phyloP scores from a whole-genome alignment of 2,797 vertebrate species.

The Sebastes goodei region DNA sequence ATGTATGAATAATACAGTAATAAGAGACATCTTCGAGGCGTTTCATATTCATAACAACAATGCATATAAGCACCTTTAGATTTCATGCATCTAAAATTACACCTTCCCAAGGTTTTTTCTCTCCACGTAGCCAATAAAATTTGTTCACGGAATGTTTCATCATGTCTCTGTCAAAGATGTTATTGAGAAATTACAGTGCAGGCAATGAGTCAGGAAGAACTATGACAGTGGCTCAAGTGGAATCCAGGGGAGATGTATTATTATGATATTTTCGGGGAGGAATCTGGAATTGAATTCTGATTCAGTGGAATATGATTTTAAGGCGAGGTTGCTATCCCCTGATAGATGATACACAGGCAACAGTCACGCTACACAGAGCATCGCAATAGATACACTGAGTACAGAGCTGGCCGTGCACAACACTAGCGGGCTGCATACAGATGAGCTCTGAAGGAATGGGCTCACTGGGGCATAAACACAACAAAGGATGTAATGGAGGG shows the following conservation, averaged over 20 bases:
- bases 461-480: slow-evolving; percentile 63
- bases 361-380: slow-evolving; percentile 73
- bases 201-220: slow-evolving; percentile 67
- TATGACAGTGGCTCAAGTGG: slow-evolving; percentile 64
- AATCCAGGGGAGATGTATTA: slow-evolving; percentile 73
- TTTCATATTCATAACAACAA: slow-evolving; percentile 79
- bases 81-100: slow-evolving; percentile 77
- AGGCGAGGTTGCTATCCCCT: slow-evolving; percentile 70
- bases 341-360: slow-evolving; percentile 74
- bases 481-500: slow-evolving; percentile 54
- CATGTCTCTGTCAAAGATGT: slow-evolving; percentile 55
- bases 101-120: slow-evolving; percentile 40
- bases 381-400: slow-evolving; percentile 69
- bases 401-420: slow-evolving; percentile 54
- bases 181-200: slow-evolving; percentile 72
- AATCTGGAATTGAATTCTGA: slow-evolving; percentile 80
- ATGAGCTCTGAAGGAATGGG: slow-evolving; percentile 58
- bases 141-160: slow-evolving; percentile 68
- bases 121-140: slow-evolving; percentile 56
- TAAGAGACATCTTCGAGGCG: slow-evolving; percentile 52
- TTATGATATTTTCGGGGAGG: slow-evolving; percentile 75
- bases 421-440: slow-evolving; percentile 67
- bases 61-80: slow-evolving; percentile 72
- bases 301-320: slow-evolving; percentile 78
- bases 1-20: slow-evolving; percentile 76